These are phyloP conservation scores for Oxyura jamaicensis DNA, from an alignment of 2,113 vertebrate genomes.

Conservation along the genomic window DNA sequence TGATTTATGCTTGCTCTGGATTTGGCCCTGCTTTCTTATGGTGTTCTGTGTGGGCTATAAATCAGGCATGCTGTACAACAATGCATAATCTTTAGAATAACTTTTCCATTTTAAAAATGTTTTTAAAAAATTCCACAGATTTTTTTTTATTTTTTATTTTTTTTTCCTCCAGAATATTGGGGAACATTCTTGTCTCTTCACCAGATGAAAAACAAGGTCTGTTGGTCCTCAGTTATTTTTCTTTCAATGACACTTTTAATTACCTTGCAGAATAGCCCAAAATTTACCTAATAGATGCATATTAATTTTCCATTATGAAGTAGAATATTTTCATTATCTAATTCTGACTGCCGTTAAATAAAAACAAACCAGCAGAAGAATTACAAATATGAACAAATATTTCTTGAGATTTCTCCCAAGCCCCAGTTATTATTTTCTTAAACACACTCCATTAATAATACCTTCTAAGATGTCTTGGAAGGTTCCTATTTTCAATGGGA, in stretches of 20 bases:
- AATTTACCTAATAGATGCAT: neutral
- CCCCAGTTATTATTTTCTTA: neutral
- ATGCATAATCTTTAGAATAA: neutral
- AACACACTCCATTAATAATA: neutral
- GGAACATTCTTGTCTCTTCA: neutral
- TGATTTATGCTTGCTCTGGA: neutral
- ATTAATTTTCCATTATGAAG: neutral
- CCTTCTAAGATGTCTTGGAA: neutral
- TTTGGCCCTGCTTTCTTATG: neutral
- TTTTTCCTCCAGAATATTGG: neutral
- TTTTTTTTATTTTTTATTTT: neutral
- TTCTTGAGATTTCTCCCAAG: neutral
- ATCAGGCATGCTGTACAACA: neutral
- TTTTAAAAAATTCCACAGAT: neutral
- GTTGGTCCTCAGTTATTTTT: neutral
- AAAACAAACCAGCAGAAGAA: neutral
- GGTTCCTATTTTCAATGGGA: conserved; percentile 7
- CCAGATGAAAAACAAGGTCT: neutral
- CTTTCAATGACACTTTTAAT: neutral
- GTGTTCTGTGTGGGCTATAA: neutral
- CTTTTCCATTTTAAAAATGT: neutral
- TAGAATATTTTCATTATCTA: conserved; percentile 28
- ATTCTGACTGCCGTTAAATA: neutral
- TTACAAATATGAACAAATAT: neutral
- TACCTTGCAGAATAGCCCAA: neutral